Evolutionary conservation across 2,113 vertebrate species (phyloP).

Genomic region (Agelaius phoeniceus): DNA sequence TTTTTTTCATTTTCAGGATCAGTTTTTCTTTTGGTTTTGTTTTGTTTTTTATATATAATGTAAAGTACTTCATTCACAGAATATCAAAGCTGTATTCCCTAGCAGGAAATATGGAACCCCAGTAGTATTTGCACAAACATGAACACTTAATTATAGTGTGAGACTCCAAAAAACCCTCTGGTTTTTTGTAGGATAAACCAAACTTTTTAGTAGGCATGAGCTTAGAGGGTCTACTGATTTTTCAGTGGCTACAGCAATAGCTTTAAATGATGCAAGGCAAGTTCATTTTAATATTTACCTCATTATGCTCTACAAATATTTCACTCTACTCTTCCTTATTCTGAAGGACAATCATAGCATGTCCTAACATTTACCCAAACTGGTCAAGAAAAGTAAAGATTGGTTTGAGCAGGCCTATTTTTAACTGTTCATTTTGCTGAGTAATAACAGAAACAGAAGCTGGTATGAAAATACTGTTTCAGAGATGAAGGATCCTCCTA

Average conservation of each 20-base stretch:
- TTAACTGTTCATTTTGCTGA: background rate
- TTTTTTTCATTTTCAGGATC: background rate
- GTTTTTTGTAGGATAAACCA: conserved; percentile 5
- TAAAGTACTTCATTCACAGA: conserved; percentile 43
- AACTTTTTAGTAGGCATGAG: background rate
- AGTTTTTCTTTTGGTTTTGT: background rate
- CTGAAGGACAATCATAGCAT: background rate
- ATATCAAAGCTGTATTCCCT: conserved; percentile 11
- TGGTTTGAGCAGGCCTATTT: background rate
- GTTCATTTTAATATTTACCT: conserved; percentile 34
- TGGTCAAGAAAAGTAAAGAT: background rate
- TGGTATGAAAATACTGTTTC: background rate
- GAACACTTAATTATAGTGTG: conserved; percentile 4
- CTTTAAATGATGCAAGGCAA: conserved; percentile 5
- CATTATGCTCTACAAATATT: background rate
- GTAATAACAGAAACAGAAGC: conserved; percentile 8
- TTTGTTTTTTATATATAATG: background rate
- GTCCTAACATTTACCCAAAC: conserved; percentile 1
- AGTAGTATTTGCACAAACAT: conserved; percentile 13
- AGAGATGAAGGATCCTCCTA: background rate
- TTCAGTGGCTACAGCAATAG: background rate
- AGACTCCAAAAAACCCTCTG: background rate
- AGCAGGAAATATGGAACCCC: background rate
- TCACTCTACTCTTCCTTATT: background rate
- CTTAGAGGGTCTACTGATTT: background rate